phyloP scores from a whole-genome alignment of 2,113 vertebrate genomes.

The Myrmophylax atrothorax region DNA sequence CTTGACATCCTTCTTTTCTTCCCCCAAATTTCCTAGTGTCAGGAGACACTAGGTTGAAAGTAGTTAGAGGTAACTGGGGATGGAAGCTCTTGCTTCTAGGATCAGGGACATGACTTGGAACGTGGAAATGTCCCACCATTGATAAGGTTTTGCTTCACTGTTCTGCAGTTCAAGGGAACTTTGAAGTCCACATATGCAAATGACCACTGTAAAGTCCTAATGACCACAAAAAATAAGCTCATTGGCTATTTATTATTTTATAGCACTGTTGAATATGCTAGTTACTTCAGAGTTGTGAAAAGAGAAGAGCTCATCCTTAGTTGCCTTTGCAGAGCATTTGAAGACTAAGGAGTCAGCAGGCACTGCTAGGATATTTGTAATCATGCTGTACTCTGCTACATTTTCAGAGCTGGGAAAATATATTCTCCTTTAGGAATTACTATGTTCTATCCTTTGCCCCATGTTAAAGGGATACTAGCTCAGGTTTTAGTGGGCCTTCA shows the following conservation, averaged over 20 bases:
- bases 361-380: background rate
- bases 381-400: background rate
- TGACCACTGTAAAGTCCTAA: background rate
- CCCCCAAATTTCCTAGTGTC: background rate
- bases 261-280: background rate
- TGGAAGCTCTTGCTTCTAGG: background rate
- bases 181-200: background rate
- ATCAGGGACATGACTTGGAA: background rate
- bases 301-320: background rate
- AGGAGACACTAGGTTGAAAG: background rate
- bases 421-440: background rate
- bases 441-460: background rate
- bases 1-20: background rate
- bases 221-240: background rate
- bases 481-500: background rate
- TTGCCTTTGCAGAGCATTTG: background rate
- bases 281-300: background rate
- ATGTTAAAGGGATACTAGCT: background rate
- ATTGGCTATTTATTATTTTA: background rate
- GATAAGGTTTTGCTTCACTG: background rate
- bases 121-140: background rate
- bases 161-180: background rate
- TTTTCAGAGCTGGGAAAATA: background rate
- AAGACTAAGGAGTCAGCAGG: background rate
- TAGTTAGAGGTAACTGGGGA: background rate